phyloP scores from a whole-genome alignment of 1,140 invertebrate species.

The Drosophila suzukii region DNA sequence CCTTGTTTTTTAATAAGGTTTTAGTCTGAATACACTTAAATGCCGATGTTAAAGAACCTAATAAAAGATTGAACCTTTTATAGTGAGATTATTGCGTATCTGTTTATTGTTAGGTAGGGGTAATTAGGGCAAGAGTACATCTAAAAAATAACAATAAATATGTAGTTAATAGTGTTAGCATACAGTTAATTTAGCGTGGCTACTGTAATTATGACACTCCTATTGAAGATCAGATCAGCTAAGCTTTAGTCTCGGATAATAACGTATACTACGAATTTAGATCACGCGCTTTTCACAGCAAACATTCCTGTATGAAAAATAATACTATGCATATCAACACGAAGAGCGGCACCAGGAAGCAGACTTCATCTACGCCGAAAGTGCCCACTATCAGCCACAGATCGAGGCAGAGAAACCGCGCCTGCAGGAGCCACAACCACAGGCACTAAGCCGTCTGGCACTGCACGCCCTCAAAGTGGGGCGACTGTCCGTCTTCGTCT shows the following conservation, averaged over 20 bases:
- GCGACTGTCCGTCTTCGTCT: constrained; percentile 67
- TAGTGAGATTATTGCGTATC: constrained; percentile 11
- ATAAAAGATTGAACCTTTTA: constrained; percentile 5
- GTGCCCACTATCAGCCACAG: constrained; percentile 45
- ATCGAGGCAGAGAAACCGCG: constrained; percentile 56
- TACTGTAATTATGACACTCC: constrained; percentile 25
- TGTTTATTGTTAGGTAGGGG: constrained; percentile 17
- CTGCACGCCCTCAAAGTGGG: constrained; percentile 74
- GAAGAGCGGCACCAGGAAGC: constrained; percentile 71
- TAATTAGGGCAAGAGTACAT: constrained; percentile 1
- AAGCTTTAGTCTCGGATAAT: constrained; percentile 32
- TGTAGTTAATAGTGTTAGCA: constrained; percentile 5
- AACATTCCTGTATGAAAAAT: constrained; percentile 77
- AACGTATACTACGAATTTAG: constrained; percentile 52
- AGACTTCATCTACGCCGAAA: constrained; percentile 64
- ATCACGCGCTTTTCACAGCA: constrained; percentile 68
- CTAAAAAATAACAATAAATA: constrained; percentile 13
- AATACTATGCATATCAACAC: constrained; percentile 76
- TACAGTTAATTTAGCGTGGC: constrained; percentile 35
- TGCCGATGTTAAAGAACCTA: not conserved
- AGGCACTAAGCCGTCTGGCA: constrained; percentile 79
- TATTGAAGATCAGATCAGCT: constrained; percentile 42
- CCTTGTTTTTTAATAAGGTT: too few species aligned
- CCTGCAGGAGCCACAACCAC: constrained; percentile 67
- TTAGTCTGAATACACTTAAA: too few species aligned